Percentiles rank a stretch among this genome's conserved stretches.
Evolutionary conservation across 2,797 vertebrate species (phyloP).

Genomic region (Luscinia luscinia): DNA sequence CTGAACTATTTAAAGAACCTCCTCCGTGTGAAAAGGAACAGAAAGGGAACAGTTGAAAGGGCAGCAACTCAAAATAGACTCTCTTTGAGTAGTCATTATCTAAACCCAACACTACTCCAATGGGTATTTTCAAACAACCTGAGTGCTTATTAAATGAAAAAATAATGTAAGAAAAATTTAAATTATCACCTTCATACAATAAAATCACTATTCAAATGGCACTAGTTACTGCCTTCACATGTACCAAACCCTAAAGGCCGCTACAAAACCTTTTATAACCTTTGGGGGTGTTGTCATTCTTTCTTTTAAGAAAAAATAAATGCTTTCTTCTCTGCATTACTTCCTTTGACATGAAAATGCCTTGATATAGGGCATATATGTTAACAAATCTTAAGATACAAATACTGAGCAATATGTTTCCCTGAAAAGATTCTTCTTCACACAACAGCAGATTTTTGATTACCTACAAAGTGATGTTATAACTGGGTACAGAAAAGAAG

Average conservation of each 20-base stretch:
- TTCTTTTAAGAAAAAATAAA: not conserved
- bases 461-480: not conserved
- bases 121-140: not conserved
- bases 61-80: not conserved
- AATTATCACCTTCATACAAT: not conserved
- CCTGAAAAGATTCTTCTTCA: not conserved
- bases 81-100: not conserved
- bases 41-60: not conserved
- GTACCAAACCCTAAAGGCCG: not conserved
- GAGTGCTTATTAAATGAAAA: not conserved
- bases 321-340: not conserved
- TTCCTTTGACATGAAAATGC: not conserved
- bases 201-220: not conserved
- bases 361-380: accelerated
- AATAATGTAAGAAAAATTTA: not conserved
- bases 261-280: not conserved
- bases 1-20: conserved; percentile 17
- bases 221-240: not conserved
- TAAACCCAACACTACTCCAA: not conserved
- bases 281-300: not conserved
- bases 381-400: not conserved
- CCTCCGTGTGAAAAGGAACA: not conserved
- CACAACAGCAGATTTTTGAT: not conserved
- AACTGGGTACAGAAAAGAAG: not conserved
- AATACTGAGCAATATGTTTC: not conserved